Evolutionary conservation across 2,797 vertebrate species (phyloP), one percentile per base, ranked within the genome.

Genomic region (Smutsia gigantea): DNA sequence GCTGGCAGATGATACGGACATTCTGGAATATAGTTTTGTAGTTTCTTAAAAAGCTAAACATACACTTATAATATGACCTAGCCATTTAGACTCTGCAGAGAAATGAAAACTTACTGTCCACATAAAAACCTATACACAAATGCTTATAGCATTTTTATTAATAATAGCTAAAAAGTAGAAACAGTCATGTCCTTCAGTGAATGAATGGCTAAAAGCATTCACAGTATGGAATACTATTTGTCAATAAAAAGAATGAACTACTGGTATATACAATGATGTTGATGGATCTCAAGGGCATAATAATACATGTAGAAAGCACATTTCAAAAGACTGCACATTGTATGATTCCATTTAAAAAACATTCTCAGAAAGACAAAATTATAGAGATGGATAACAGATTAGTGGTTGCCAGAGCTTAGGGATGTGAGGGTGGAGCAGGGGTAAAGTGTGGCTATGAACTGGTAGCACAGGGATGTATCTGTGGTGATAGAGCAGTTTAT

Each of bases 321-420:
- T 85, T 92, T 95, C 68, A 39, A 86, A 89, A 86, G 37, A 61
- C 49, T 91, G 83, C 11, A 66, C 12, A 74, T 23, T 37, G 4
- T 42, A 74, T 49, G 57, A 91, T 46, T 82, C 27, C 25, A 95
- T 4, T 82, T 90, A 72, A 55, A 66, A 96, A 87, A 87, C 7
- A 93, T 18, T 78, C 18, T 94, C 57, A 96, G 64, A 90, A 93
- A 53, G 49, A 77, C 63, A 87, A 83, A 72, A 95, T 51, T 74
- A 90, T 42, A 95, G 81, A 87, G n/a, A 75, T 63, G 21, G 25
- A 81, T n/a, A 84, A 92, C 53, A 94, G 27, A 87, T 84, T 17
- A 84, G 64, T 84, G 25, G 42, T 49, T 74, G 46, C 34, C 66
- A 90, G 68, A 86, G n/a, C 25, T 85, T n/a, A 95, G 3, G 64